Conservation (phyloP, 2,113 vertebrate genomes). For the Actenoides hombroni region DNA sequence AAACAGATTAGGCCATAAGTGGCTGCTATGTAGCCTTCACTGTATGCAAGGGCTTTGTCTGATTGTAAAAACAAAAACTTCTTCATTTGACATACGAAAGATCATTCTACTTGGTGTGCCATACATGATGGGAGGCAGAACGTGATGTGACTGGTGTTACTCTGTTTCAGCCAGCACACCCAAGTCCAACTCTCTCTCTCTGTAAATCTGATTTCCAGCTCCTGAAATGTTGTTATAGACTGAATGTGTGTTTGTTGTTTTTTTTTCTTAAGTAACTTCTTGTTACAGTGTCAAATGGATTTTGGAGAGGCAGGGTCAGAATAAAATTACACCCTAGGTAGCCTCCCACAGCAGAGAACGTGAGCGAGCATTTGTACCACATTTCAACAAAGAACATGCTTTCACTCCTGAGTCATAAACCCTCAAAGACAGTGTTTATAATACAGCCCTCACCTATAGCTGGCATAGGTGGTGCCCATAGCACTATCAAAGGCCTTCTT, state of each 20-base stretch:
- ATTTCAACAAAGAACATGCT: background rate
- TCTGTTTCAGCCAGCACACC: conserved; percentile 16
- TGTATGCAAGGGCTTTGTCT: conserved; percentile 58
- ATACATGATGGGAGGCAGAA: conserved; percentile 35
- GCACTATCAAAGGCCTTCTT: background rate
- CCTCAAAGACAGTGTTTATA: background rate
- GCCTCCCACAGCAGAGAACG: background rate
- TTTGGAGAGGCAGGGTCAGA: background rate
- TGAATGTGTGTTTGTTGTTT: background rate
- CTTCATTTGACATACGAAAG: conserved; percentile 50
- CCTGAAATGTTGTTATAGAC: conserved; percentile 32
- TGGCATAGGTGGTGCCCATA: background rate
- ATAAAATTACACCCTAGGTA: background rate
- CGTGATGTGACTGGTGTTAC: background rate
- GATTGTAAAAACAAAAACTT: conserved; percentile 52
- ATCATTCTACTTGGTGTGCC: conserved; percentile 50
- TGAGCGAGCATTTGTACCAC: background rate
- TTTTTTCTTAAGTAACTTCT: background rate
- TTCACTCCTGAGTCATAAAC: background rate
- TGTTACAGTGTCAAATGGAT: background rate
- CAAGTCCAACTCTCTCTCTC: conserved; percentile 34
- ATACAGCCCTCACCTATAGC: background rate
- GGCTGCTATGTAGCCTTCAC: conserved; percentile 30
- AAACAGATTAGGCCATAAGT: background rate
- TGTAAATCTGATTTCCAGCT: conserved; percentile 57